Evolutionary conservation across 2,888 invertebrate genomes (phyloP).

Genomic region (Cacoxenus indagator): DNA sequence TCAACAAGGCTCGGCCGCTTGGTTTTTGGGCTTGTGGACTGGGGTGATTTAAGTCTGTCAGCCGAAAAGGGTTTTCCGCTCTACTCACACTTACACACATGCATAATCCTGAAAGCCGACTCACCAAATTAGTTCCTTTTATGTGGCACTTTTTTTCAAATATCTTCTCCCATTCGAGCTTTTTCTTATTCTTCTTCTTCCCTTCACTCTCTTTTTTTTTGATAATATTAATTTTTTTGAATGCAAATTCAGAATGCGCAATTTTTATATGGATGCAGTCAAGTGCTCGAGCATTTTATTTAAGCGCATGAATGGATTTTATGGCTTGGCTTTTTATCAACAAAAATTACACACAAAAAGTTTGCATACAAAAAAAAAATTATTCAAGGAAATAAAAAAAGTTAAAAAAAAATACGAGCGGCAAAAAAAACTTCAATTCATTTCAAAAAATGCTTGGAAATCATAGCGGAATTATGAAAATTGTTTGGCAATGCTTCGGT

Average conservation of each 20-base stretch:
- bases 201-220: conserved; percentile 23
- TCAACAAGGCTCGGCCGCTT: conserved; percentile 19
- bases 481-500: conserved; percentile 20
- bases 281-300: conserved; percentile 65
- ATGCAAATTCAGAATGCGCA: conserved; percentile 24
- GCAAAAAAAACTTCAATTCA: conserved; percentile 57
- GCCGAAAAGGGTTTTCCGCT: conserved; percentile 15
- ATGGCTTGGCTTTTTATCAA: conserved; percentile 49
- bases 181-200: background rate
- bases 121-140: conserved; percentile 55
- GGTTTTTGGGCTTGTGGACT: conserved; percentile 9
- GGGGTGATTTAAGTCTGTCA: background rate
- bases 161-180: background rate
- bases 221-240: conserved; percentile 29
- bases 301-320: conserved; percentile 68
- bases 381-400: conserved; percentile 43
- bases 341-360: conserved; percentile 22
- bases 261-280: conserved; percentile 66
- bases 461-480: conserved; percentile 66
- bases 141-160: conserved; percentile 24
- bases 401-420: conserved; percentile 33
- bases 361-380: conserved; percentile 21
- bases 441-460: conserved; percentile 63
- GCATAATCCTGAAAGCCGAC: conserved; percentile 39
- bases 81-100: background rate